These are phyloP conservation scores for Charanyca ferruginea DNA, from an alignment of 2,888 invertebrate genomes.

Conservation along the genomic window DNA sequence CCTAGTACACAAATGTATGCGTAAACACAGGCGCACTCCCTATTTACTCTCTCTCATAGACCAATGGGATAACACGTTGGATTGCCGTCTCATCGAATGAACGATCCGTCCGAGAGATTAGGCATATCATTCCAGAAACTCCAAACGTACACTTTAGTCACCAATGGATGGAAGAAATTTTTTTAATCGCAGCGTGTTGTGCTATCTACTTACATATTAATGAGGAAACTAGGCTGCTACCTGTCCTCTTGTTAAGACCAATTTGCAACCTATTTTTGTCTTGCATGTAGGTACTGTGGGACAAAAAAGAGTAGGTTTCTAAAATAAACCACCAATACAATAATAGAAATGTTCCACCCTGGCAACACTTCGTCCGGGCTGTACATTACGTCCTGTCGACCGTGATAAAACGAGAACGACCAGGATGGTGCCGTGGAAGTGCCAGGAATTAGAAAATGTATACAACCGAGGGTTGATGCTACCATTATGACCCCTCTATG, in stretches of 20 bases:
- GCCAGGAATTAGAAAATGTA: slow-evolving; percentile 41
- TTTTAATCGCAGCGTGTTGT: background rate
- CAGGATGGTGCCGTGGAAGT: slow-evolving; percentile 55
- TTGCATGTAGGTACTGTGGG: background rate
- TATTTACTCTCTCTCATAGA: too few relatives aligned
- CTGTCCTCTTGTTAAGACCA: background rate
- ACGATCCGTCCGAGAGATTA: background rate
- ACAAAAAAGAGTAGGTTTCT: background rate
- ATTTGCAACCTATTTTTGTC: background rate
- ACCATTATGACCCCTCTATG: background rate
- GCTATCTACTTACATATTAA: background rate
- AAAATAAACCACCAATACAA: slow-evolving; percentile 8
- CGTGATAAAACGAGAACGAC: slow-evolving; percentile 50
- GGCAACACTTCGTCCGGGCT: slow-evolving; percentile 59
- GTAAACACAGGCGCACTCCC: too few relatives aligned
- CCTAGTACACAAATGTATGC: too few relatives aligned
- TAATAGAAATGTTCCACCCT: slow-evolving; percentile 18
- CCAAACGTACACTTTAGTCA: background rate
- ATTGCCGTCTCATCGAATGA: too few relatives aligned
- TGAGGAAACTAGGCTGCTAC: background rate
- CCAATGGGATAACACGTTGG: too few relatives aligned
- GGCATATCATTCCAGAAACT: background rate
- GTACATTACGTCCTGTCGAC: slow-evolving; percentile 72
- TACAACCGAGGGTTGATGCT: slow-evolving; percentile 30
- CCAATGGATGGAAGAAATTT: background rate